Conservation (phyloP, 2,113 vertebrate species). For the Holacanthus passer region DNA sequence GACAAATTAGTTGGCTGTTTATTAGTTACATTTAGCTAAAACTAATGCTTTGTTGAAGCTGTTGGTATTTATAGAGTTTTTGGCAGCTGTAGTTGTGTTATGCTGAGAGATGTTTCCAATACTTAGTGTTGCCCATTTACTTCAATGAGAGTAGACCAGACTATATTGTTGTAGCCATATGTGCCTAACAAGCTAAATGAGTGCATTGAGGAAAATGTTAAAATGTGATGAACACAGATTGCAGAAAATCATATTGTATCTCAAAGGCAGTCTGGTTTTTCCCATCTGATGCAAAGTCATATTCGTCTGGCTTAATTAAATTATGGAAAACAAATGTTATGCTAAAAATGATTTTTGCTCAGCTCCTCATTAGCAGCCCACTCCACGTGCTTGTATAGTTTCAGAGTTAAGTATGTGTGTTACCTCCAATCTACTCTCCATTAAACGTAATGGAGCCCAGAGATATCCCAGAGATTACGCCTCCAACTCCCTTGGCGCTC, state of each 20-base stretch:
- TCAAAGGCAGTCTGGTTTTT: neutral
- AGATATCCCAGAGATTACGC: constrained; percentile 60
- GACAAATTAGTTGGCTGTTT: neutral
- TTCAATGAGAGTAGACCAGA: neutral
- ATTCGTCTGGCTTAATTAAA: constrained; percentile 25
- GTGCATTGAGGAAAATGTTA: neutral
- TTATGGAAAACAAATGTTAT: constrained; percentile 43
- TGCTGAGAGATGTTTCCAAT: neutral
- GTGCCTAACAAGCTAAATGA: neutral
- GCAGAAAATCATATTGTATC: neutral
- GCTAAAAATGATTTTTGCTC: neutral
- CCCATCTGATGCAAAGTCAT: constrained; percentile 15
- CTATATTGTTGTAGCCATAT: neutral
- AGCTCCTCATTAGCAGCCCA: constrained; percentile 47
- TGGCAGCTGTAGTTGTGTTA: neutral
- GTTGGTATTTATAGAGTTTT: neutral
- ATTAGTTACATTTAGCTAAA: neutral
- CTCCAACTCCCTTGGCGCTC: constrained; percentile 60
- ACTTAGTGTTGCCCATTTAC: neutral
- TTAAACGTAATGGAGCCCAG: constrained; percentile 60
- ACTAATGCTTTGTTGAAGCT: neutral
- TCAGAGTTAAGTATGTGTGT: constrained; percentile 19
- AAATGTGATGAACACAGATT: neutral
- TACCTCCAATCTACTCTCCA: constrained; percentile 55
- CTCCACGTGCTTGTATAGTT: neutral